Evolutionary conservation across 1,140 invertebrate species (phyloP), one percentile per base, ranked within the genome.

Genomic region (Drosophila seguyi): DNA sequence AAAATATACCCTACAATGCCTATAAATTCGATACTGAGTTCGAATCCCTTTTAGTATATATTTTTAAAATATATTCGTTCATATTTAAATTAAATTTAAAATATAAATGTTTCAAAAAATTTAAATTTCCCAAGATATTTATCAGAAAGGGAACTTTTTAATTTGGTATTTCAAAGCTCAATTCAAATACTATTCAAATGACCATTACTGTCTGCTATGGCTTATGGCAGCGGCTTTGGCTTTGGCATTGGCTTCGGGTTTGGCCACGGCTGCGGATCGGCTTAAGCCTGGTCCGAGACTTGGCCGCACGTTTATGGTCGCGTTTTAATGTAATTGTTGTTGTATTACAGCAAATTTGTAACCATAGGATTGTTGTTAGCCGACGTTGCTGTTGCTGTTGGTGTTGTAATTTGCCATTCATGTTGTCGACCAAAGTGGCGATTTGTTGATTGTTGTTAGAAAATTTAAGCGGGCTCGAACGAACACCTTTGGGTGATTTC

Each of bases 241-340:
- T 58, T 61, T 68, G 62, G 57, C 60, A 39, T 62, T 68, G 77
- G 50, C 59, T 67, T 61, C 53, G 77, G 38, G 67, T 72, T 66
- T 42, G 67, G 69, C 52, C 66, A 67, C 61, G 66, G 41, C 50
- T 52, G 50, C 29, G 45, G 31, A 53, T 31, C 29, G 47, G 47
- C 38, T 48, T 75, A 75, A 75, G 73, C 71, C 73, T 27, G 45
- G 45, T 75, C 73, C 73, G 47, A 75, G 59, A 47, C 67, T 78
- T 56, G 66, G 60, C 47, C 62, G 81, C 86, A 90, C 84, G 84
- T 84, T 88, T 84, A 88, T 90, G 81, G 81, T 90, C 86, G 85
- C 85, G 85, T 90, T 90, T 90, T 90, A 90, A 90, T 90, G 85
- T 90, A 90, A 90, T 90, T 90, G 85, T 90, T 90, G 85, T 88